Evolutionary conservation across 2,113 vertebrate species (phyloP), one percentile per base, ranked within the genome.

Genomic region (Lepus americanus): DNA sequence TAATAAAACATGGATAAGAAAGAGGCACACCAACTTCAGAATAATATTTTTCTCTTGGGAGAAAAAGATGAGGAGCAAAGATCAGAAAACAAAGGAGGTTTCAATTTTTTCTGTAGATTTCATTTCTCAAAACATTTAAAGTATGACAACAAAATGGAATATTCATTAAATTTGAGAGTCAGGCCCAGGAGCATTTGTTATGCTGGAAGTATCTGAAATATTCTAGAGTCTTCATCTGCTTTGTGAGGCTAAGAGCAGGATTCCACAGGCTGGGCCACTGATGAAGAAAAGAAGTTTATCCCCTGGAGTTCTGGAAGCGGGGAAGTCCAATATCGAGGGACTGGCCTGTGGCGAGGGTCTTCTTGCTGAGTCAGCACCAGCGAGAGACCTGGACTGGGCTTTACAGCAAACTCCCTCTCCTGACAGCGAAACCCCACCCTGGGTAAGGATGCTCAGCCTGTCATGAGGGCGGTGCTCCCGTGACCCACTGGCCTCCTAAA

Each of bases 61-160:
- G 80, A 27, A 92, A 89, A 25, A 36, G 55, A 76, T 76, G n/a
- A 94, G 39, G 29, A 89, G 31, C 23, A 86, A 88, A 92, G 27
- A 82, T 82, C 55, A 27, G 70, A 74, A 96, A 93, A 27, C 49
- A 83, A 94, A 76, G n/a, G 29, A 63, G 5, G 0, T 13, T 78
- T 89, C 19, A 7, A 36, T 55, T 81, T 86, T 87, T 73, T 72
- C 12, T 89, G 9, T 74, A 31, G 53, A 72, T 92, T 92, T 95
- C 77, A 53, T 77, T 89, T 76, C 55, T 83, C 49, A 86, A 70
- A 96, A 87, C 29, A 88, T 14, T 31, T 39, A 76, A 80, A 22
- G 84, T 66, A 89, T 17, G 59, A 14, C 77, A 31, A 73, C 14
- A 91, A 93, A 89, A 95, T 5, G 90, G 27, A 79, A 59, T 85